These are phyloP conservation scores for Budorcas taxicolor DNA, from an alignment of 2,113 vertebrate genomes.

Conservation along the genomic window DNA sequence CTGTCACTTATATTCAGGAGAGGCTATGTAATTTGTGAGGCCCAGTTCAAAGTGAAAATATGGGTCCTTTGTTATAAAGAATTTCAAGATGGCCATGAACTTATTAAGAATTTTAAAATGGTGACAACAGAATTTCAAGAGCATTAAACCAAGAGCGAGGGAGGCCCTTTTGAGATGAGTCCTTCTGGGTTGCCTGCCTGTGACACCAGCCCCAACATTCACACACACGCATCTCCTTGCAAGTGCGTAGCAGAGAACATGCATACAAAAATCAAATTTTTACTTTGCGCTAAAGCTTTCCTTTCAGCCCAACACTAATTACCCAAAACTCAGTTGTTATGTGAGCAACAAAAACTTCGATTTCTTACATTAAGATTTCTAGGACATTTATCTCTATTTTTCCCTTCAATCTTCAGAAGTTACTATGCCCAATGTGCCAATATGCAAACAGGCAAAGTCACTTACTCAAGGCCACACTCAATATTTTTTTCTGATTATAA, in stretches of 20 bases:
- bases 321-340: neutral
- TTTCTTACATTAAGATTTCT: neutral
- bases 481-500: neutral
- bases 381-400: neutral
- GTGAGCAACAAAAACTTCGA: neutral
- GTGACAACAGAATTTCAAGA: neutral
- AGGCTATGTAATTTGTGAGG: neutral
- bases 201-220: fast-evolving
- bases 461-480: neutral
- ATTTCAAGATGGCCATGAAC: neutral
- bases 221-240: too few relatives aligned
- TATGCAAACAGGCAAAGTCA: neutral
- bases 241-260: neutral
- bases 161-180: neutral
- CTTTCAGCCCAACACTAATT: neutral
- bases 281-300: neutral
- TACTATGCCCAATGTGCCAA: neutral
- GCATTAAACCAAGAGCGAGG: fast-evolving
- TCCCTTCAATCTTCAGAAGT: neutral
- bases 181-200: fast-evolving
- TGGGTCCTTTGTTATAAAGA: neutral
- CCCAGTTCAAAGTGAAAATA: neutral
- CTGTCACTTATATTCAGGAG: neutral
- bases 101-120: neutral
- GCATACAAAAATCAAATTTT: neutral